Evolutionary conservation across 1,140 invertebrate genomes (phyloP), one percentile per base, ranked within the genome.

Genomic region (Archegozetes longisetosus): DNA sequence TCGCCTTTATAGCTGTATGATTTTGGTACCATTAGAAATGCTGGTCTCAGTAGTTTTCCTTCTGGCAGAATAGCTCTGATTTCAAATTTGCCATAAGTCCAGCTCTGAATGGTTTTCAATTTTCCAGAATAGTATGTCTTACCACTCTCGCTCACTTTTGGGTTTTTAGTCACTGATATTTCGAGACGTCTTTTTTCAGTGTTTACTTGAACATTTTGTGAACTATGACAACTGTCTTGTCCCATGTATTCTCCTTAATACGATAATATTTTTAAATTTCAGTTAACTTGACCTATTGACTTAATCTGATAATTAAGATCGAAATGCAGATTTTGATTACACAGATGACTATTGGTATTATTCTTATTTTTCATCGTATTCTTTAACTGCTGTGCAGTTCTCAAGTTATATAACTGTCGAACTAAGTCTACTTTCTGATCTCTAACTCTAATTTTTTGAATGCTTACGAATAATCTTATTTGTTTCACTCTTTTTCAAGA

Each of bases 151-250:
- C 47, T 3, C 2, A 13, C 9, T 12, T 48, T 13, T 48, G 14
- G 2, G 48, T 57, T 57, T 12, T 26, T 24, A 48, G 26, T 26
- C 17, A 46, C 55, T 13, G 9, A 1, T 2, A 57, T 57, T 24
- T 50, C 40, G 2, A 57, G 25, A 13, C 29, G 24, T 17, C 55
- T n/a, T n/a, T n/a, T n/a, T n/a, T n/a, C 55, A 17, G 40, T 28
- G 17, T 57, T 50, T 3, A 57, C n/a, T 1, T 2, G 20, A 25
- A 57, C 55, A 57, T 57, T 57, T 26, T 50, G 6, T 24, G 14
- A 25, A 20, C 55, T 29, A 57, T 57, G 55, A 25, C 55, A 57
- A 49, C 55, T 57, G 24, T 57, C 40, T 28, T 57, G 55, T 20
- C 17, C 40, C 6, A 57, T 57, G 20, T 57, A 47, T 46, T 55